phyloP scores from a whole-genome alignment of 2,113 vertebrate genomes.

The Galemys pyrenaicus region DNA sequence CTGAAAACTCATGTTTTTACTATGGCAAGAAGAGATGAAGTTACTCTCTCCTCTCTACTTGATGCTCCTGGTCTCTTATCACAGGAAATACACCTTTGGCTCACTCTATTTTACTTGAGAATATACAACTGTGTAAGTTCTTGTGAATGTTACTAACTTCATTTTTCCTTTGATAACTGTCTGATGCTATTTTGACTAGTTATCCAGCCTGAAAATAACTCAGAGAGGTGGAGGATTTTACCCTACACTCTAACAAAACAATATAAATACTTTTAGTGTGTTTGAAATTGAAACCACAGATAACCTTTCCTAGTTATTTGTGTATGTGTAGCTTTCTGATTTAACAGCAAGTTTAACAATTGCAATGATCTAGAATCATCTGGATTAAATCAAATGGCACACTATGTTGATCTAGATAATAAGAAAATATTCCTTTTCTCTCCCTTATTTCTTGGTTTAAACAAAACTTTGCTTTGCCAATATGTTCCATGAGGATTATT shows the following conservation, averaged over 20 bases:
- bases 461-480: neutral
- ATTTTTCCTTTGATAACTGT: too few species aligned
- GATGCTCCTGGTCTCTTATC: too few species aligned
- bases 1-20: too few species aligned
- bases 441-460: neutral
- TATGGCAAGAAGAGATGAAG: too few species aligned
- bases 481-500: neutral
- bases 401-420: neutral
- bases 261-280: neutral
- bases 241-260: neutral
- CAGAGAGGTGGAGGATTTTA: too few species aligned
- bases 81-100: too few species aligned
- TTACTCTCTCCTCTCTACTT: too few species aligned
- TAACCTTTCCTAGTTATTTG: neutral
- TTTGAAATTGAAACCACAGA: neutral
- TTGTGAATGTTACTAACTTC: too few species aligned
- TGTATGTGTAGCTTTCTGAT: neutral
- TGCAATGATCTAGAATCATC: neutral
- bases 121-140: too few species aligned
- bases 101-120: too few species aligned
- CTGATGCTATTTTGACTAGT: too few species aligned
- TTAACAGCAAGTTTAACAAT: neutral
- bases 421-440: neutral
- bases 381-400: neutral
- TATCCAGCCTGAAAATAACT: too few species aligned